These are phyloP conservation scores for Xiphophorus couchianus DNA, from an alignment of 2,113 vertebrate genomes.

Conservation along the genomic window DNA sequence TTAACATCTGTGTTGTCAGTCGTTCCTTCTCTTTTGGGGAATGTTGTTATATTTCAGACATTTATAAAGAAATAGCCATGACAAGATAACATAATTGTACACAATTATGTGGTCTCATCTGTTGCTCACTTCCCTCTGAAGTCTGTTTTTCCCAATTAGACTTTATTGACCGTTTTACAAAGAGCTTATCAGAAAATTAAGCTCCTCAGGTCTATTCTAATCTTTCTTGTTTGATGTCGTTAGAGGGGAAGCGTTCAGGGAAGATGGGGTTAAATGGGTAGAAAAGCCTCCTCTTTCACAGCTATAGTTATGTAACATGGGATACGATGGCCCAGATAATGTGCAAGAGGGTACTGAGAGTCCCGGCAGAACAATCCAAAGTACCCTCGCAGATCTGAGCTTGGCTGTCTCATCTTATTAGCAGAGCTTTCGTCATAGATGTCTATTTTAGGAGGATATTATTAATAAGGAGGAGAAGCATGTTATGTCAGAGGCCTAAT, in stretches of 20 bases:
- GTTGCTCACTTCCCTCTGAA: constrained; percentile 8
- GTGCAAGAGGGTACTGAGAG: constrained; percentile 5
- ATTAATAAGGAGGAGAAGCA: constrained; percentile 54
- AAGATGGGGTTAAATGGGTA: constrained; percentile 4
- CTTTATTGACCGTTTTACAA: constrained; percentile 3
- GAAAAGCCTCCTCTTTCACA: constrained; percentile 1
- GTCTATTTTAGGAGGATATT: constrained; percentile 63
- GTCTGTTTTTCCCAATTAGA: constrained; percentile 15
- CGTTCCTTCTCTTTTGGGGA: no score
- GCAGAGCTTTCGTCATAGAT: constrained; percentile 26
- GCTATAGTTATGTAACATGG: constrained; percentile 35
- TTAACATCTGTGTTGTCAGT: no score
- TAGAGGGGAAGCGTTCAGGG: background rate
- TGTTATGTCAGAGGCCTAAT: constrained; percentile 46
- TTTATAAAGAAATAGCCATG: background rate
- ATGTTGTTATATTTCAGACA: no score
- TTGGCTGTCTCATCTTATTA: constrained; percentile 59
- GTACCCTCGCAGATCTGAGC: constrained; percentile 15
- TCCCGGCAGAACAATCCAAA: constrained; percentile 23
- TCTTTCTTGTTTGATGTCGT: constrained; percentile 22
- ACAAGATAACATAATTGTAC: no score
- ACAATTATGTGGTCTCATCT: constrained; percentile 17
- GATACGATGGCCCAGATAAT: constrained; percentile 9
- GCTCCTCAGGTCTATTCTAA: constrained; percentile 40
- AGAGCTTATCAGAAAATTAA: constrained; percentile 21